Percentiles rank a stretch among this genome's conserved stretches.
Evolutionary conservation across 2,888 invertebrate species (phyloP).

Genomic region (Lamproptera curius): DNA sequence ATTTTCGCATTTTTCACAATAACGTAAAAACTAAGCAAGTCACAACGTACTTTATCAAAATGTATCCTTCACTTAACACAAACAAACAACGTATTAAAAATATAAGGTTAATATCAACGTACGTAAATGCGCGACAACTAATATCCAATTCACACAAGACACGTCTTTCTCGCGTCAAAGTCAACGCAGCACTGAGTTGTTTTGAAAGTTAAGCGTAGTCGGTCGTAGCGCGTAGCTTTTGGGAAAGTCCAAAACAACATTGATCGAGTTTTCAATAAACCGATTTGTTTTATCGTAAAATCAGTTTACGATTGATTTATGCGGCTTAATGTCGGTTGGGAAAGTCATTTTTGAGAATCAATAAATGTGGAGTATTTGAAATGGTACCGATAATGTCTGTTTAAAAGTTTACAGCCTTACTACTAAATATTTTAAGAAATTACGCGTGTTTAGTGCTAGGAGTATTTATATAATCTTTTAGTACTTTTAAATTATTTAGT

Average conservation of each 20-base stretch:
- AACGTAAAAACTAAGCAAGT: background rate
- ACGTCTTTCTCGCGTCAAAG: slow-evolving; percentile 30
- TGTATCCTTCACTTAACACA: background rate
- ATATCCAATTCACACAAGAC: slow-evolving; percentile 11
- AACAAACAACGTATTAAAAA: slow-evolving; percentile 4
- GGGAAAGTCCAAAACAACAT: slow-evolving; percentile 47
- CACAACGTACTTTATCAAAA: background rate
- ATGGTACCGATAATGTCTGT: too few relatives aligned
- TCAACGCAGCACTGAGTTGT: slow-evolving; percentile 49
- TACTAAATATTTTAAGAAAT: too few relatives aligned
- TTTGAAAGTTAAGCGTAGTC: slow-evolving; percentile 14
- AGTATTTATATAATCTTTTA: too few relatives aligned
- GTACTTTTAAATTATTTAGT: too few relatives aligned
- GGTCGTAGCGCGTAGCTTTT: slow-evolving; percentile 45
- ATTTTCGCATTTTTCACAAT: slow-evolving; percentile 17
- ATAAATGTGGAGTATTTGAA: too few relatives aligned
- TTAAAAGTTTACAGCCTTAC: too few relatives aligned
- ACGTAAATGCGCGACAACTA: slow-evolving; percentile 14
- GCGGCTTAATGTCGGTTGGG: too few relatives aligned
- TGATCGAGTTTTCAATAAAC: slow-evolving; percentile 48
- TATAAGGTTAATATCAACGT: slow-evolving; percentile 1
- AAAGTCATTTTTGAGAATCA: too few relatives aligned
- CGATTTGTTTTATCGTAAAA: slow-evolving; percentile 13
- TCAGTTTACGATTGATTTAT: too few relatives aligned
- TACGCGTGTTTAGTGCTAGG: too few relatives aligned